Base-by-base conservation (phyloP, 2,797 vertebrate species). In the Takifugu ocellatus region DNA sequence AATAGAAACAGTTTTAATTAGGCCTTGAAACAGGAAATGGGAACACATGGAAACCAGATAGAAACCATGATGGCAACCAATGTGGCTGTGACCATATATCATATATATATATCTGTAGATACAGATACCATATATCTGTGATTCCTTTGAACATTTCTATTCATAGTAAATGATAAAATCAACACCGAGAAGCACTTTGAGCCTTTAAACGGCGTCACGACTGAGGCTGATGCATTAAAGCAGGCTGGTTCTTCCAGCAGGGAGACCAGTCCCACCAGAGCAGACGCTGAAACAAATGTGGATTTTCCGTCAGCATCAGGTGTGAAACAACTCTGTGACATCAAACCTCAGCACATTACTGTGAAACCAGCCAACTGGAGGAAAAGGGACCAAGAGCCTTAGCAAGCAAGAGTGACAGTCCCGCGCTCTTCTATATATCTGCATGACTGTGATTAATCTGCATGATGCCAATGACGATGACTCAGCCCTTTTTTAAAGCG, bases 291-390 rank as follows among this genome's bases (percentile, higher is more conserved):
- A 60, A 75, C 74, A 87, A 81, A 84, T 83, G 78, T 72, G 61
- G 68, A 82, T 78, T 83, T 84, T 81, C 75, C 72, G 74, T 56
- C 65, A 61, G 66, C 63, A 66, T 24, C 55, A 56, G 63, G 54
- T 48, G 21, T 21, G 67, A 87, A 78, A 74, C 66, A 63, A 52
- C 66, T 79, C 62, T 78, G 82, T 77, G 84, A 81, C 70, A 82
- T 82, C 77, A 79, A 84, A 84, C 73, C 71, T 82, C 68, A 75
- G 79, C 66, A 71, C 61, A 74, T 81, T 68, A 75, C 72, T 84
- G 80, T 80, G 74, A 84, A 82, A 75, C 50, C 75, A 84, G 83
- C 71, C 78, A 80, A 70, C 70, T 66, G 55, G 62, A 73, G 79
- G 73, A 10, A 82, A 84, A 71, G 60, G 61, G 43, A 78, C 48